A percentile compares a stretch with the other conserved stretches of the same genome.
phyloP scores from a whole-genome alignment of 1,140 invertebrate species.

The Lanistes nyassanus region DNA sequence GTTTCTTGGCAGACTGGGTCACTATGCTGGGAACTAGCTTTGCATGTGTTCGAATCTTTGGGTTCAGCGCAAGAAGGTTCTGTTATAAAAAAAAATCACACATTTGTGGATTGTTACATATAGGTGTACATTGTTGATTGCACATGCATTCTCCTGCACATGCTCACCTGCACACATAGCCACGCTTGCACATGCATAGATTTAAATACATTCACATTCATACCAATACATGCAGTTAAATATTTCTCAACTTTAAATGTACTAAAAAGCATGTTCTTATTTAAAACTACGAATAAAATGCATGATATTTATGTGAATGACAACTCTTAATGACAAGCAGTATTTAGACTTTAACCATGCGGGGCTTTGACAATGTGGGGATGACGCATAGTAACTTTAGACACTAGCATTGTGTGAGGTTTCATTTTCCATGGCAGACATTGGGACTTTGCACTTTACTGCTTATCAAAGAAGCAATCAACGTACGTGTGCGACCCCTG shows the following conservation, averaged over 20 bases:
- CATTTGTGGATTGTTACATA: neutral
- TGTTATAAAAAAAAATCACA: constrained; percentile 38
- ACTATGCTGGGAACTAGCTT: constrained; percentile 80
- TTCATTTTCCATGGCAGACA: too few species aligned
- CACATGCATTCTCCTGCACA: neutral
- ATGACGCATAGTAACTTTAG: too few species aligned
- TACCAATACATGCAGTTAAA: neutral
- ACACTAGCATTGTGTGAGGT: too few species aligned
- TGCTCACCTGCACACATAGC: neutral
- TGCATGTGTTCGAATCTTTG: constrained; percentile 79
- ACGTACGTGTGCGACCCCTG: too few species aligned
- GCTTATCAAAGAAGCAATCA: too few species aligned
- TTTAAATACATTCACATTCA: neutral
- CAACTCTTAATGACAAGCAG: neutral
- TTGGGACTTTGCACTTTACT: too few species aligned
- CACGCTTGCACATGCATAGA: neutral
- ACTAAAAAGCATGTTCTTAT: neutral
- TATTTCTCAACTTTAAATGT: neutral
- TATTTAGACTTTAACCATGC: too few species aligned
- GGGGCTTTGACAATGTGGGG: too few species aligned
- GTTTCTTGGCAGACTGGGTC: constrained; percentile 89
- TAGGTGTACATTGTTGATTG: neutral
- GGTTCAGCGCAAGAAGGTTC: constrained; percentile 83
- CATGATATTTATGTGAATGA: too few species aligned
- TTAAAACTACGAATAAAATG: neutral